These are phyloP conservation scores for Hormiphora californensis DNA, from an alignment of 37 sponge, comb jelly and placozoan genomes.

Conservation along the genomic window DNA sequence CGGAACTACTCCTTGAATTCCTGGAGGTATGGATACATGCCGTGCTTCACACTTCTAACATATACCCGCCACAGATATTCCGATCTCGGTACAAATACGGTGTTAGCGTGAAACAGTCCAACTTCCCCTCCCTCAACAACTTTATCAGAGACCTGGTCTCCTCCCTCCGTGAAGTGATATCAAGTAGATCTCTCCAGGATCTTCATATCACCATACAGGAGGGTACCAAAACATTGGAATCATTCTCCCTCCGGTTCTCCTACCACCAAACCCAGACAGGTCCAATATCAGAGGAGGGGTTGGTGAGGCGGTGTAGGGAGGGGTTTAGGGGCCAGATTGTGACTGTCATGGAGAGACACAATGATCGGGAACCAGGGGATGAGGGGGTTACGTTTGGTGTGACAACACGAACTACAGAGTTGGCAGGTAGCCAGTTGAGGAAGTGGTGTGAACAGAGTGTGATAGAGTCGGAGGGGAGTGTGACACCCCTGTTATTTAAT, in stretches of 20 bases:
- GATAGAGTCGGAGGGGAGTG: background rate
- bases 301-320: background rate
- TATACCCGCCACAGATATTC: constrained; percentile 48
- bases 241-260: constrained; percentile 3
- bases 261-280: background rate
- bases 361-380: background rate
- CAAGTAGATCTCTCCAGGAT: background rate
- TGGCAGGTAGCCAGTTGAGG: constrained; percentile 1
- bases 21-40: constrained; percentile 27
- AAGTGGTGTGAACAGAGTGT: constrained; percentile 13
- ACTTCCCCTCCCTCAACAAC: constrained; percentile 33
- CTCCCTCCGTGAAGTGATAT: background rate
- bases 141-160: constrained; percentile 16
- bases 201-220: background rate
- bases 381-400: constrained; percentile 26
- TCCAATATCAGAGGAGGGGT: background rate
- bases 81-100: constrained; percentile 48
- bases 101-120: constrained; percentile 22
- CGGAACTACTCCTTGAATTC: constrained; percentile 23
- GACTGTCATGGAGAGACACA: background rate
- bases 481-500: background rate
- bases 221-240: background rate
- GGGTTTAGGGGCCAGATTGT: constrained; percentile 21
- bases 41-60: background rate
- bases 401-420: background rate